Evolutionary conservation across 2,113 vertebrate genomes (phyloP), one percentile per base, ranked within the genome.

Genomic region (Stegostoma tigrinum): DNA sequence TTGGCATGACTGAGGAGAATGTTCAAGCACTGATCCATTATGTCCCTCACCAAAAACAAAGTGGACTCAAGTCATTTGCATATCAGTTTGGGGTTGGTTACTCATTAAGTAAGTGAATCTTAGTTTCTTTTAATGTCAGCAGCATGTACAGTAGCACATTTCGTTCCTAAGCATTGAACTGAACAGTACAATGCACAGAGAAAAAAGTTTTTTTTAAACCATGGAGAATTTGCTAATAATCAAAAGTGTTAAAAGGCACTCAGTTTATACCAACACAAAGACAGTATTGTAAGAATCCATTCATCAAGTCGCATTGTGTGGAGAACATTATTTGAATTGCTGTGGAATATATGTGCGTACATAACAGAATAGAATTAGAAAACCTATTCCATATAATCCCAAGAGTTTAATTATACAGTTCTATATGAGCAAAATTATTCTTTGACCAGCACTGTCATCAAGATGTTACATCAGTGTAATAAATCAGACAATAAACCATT

Each of bases 381-480:
- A 93, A 45, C 45, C 17, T 17, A 6, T 45, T 5, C 80, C 17
- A 21, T 19, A 66, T 38, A 93, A 67, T 67, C 89, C 89, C 89
- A 93, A 64, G 89, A 93, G 89, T 7, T 93, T 66, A 93, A 67
- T 93, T 93, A 93, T 93, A 66, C n/a, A 66, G 34, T 93, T 93
- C 61, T 66, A 24, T 66, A 38, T 93, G 34, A 38, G 89, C n/a
- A 66, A 93, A n/a, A 66, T 66, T 93, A 93, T 93, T 66, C 89
- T 93, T 67, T 93, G 55, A 64, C 89, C 89, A 91, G 55, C 5
- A 15, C 89, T 91, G 89, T 61, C 55, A 17, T 34, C 34, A 55
- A 91, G 61, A 17, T 91, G 89, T 64, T 91, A 34, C 30, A 42
- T 91, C n/a, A 7, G 55, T 19, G 34, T 91, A 91, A 91, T 91